Evolutionary conservation across 2,797 vertebrate species (phyloP).

Genomic region (Lithobates pipiens): DNA sequence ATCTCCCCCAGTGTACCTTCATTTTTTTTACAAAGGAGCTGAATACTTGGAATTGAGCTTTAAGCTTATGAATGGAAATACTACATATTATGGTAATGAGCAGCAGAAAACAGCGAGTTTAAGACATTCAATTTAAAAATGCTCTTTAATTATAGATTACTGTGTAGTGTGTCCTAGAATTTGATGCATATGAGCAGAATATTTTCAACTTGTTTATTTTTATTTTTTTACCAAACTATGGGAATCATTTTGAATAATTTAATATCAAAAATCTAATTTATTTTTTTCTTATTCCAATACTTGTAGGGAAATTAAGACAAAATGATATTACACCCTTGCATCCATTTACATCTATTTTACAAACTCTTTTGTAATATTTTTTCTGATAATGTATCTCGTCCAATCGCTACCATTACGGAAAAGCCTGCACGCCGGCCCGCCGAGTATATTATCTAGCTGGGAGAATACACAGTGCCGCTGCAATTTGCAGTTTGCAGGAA

Average conservation of each 20-base stretch:
- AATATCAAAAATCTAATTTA: not conserved
- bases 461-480: constrained; percentile 25
- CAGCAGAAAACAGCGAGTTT: too few relatives aligned
- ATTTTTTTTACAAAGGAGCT: too few relatives aligned
- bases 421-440: constrained; percentile 4
- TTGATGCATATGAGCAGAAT: too few relatives aligned
- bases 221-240: too few relatives aligned
- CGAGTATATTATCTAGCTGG: constrained; percentile 30
- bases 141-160: too few relatives aligned
- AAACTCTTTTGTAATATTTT: not conserved
- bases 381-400: not conserved
- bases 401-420: not conserved
- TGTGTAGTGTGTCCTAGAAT: too few relatives aligned
- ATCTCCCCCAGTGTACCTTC: too few relatives aligned
- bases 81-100: too few relatives aligned
- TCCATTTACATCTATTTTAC: not conserved
- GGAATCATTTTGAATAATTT: not conserved
- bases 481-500: constrained; percentile 37
- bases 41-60: too few relatives aligned
- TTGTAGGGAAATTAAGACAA: not conserved
- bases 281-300: not conserved
- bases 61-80: too few relatives aligned
- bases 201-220: too few relatives aligned
- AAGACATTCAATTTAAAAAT: too few relatives aligned
- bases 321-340: not conserved